Conservation (phyloP, 1,140 invertebrate species). For the Bradynema listronoti region DNA sequence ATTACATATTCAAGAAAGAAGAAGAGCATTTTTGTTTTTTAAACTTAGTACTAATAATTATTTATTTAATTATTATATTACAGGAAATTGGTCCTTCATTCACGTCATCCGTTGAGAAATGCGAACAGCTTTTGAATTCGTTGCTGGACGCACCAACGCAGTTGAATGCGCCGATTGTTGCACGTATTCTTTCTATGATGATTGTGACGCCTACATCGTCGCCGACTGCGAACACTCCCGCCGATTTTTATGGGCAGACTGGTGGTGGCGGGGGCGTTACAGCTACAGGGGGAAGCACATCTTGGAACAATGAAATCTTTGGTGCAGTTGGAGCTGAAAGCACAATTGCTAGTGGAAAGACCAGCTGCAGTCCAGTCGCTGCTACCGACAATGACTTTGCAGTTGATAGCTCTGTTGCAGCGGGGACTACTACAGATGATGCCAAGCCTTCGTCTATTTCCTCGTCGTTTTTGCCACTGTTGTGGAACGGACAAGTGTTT, state of each 20-base stretch:
- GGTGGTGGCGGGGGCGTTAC: not conserved
- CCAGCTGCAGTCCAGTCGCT: slow-evolving; percentile 5
- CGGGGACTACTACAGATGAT: no score
- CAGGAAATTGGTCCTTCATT: slow-evolving; percentile 22
- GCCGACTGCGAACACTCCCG: slow-evolving; percentile 8
- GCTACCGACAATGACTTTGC: slow-evolving; percentile 2
- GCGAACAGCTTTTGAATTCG: slow-evolving; percentile 14
- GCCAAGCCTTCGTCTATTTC: not conserved
- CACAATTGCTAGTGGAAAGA: no score
- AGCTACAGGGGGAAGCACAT: no score
- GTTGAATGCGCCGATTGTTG: slow-evolving; percentile 22
- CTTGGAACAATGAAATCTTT: no score
- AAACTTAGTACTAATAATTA: not conserved
- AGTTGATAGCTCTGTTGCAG: no score
- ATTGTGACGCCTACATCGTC: slow-evolving; percentile 6
- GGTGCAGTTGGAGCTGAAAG: no score
- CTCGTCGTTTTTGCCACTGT: slow-evolving; percentile 15
- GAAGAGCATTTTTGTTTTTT: no score
- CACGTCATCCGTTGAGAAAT: slow-evolving; percentile 20
- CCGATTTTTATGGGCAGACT: slow-evolving; percentile 11
- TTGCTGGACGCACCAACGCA: slow-evolving; percentile 6
- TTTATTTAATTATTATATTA: not conserved
- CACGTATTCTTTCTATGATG: slow-evolving; percentile 27
- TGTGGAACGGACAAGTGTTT: slow-evolving; percentile 26
- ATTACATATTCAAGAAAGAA: no score